A percentile compares a stretch with the other conserved stretches of the same genome.
phyloP scores from a whole-genome alignment of 2,888 invertebrate species.

The Hydrotaea diabolus region DNA sequence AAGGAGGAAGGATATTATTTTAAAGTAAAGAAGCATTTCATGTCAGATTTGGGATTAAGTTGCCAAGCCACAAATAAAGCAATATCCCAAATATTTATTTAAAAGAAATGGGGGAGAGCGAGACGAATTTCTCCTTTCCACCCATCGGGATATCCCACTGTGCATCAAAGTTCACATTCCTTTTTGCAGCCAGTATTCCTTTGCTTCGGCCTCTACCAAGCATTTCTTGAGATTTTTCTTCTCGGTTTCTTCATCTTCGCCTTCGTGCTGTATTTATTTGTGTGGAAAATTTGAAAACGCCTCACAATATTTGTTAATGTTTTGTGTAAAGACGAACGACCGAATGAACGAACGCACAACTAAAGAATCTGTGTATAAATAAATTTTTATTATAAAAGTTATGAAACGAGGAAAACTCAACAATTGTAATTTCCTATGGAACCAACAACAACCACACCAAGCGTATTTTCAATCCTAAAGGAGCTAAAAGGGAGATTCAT shows the following conservation, averaged over 20 bases:
- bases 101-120: neutral
- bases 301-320: conserved; percentile 38
- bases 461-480: neutral
- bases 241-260: neutral
- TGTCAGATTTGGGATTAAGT: neutral
- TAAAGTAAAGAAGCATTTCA: no score
- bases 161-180: neutral
- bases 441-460: neutral
- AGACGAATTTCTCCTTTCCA: neutral
- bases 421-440: conserved; percentile 38
- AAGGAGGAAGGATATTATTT: no score
- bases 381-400: conserved; percentile 62
- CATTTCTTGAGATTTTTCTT: no score
- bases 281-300: conserved; percentile 57
- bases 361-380: conserved; percentile 53
- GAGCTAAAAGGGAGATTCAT: neutral
- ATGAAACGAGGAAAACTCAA: conserved; percentile 48
- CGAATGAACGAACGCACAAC: neutral
- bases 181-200: neutral
- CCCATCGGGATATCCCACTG: neutral
- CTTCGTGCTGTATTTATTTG: conserved; percentile 38
- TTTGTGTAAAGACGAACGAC: neutral
- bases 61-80: neutral
- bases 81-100: neutral
- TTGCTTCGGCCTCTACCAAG: no score